Evolutionary conservation across 2,888 invertebrate species (phyloP).

Genomic region (Melanchra persicariae): DNA sequence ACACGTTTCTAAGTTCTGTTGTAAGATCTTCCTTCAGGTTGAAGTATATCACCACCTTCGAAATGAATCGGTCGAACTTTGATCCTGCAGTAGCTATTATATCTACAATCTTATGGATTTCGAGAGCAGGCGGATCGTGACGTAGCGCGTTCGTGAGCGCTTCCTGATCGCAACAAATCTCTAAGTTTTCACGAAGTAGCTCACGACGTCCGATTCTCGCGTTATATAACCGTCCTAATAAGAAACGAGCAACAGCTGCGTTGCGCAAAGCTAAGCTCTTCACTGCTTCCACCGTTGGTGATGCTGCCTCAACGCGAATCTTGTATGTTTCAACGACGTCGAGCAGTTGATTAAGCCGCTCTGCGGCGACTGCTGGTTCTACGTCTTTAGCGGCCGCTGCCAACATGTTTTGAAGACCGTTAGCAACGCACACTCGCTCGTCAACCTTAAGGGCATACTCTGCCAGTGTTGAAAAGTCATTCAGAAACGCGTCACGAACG

Average conservation of each 20-base stretch:
- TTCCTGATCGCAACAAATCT: constrained; percentile 70
- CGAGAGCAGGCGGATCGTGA: constrained; percentile 72
- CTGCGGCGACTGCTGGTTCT: constrained; percentile 46
- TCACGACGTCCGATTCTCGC: constrained; percentile 73
- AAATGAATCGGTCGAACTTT: constrained; percentile 71
- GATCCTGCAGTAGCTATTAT: constrained; percentile 54
- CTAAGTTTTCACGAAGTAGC: constrained; percentile 73
- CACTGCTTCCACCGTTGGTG: constrained; percentile 67
- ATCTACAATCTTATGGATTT: constrained; percentile 63
- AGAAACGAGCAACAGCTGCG: constrained; percentile 40
- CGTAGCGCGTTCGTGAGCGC: constrained; percentile 79
- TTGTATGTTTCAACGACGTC: constrained; percentile 71
- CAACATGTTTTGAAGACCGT: constrained; percentile 67
- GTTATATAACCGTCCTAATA: constrained; percentile 72
- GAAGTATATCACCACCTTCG: constrained; percentile 76
- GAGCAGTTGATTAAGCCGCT: constrained; percentile 66
- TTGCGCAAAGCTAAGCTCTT: constrained; percentile 66
- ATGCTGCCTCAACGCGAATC: constrained; percentile 63
- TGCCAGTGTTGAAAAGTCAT: constrained; percentile 72
- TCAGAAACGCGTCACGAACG: constrained; percentile 70
- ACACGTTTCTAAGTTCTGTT: constrained; percentile 27
- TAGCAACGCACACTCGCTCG: constrained; percentile 70
- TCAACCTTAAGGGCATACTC: constrained; percentile 72
- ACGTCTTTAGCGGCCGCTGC: constrained; percentile 60
- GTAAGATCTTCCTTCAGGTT: constrained; percentile 74